phyloP scores from a whole-genome alignment of 2,797 vertebrate genomes.

The Lithobates pipiens region DNA sequence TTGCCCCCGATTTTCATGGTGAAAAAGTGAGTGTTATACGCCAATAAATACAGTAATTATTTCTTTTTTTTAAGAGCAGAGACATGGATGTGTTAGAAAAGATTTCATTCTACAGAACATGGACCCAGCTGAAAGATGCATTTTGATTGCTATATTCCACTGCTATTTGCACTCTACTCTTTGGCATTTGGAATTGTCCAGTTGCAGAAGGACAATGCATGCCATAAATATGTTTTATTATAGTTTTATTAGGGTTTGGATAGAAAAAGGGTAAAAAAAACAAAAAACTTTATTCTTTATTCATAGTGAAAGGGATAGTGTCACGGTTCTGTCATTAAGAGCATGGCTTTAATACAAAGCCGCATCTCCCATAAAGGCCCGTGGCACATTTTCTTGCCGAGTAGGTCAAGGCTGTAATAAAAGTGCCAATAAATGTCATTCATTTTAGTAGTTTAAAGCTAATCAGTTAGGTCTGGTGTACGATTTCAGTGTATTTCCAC shows the following conservation, averaged over 20 bases:
- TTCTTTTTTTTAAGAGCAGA: no score
- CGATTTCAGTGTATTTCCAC: neutral
- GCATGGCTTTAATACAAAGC: neutral
- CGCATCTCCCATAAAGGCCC: neutral
- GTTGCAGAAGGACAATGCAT: neutral
- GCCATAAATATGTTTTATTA: neutral
- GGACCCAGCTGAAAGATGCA: no score
- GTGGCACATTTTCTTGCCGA: neutral
- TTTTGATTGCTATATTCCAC: no score
- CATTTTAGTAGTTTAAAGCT: neutral
- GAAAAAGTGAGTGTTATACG: no score
- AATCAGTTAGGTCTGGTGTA: constrained; percentile 3
- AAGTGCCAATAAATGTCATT: constrained; percentile 11
- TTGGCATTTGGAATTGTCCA: no score
- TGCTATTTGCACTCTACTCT: no score
- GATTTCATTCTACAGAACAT: no score
- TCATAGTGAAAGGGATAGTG: no score
- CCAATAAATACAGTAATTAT: no score
- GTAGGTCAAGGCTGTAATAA: constrained; percentile 44
- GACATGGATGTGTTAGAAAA: no score
- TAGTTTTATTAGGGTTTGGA: neutral
- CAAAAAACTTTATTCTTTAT: no score
- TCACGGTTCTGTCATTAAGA: neutral
- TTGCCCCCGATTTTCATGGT: no score
- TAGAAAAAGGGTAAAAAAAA: neutral